These are phyloP conservation scores for Ectobius pallidus DNA, from an alignment of 2,888 invertebrate species.

Conservation along the genomic window DNA sequence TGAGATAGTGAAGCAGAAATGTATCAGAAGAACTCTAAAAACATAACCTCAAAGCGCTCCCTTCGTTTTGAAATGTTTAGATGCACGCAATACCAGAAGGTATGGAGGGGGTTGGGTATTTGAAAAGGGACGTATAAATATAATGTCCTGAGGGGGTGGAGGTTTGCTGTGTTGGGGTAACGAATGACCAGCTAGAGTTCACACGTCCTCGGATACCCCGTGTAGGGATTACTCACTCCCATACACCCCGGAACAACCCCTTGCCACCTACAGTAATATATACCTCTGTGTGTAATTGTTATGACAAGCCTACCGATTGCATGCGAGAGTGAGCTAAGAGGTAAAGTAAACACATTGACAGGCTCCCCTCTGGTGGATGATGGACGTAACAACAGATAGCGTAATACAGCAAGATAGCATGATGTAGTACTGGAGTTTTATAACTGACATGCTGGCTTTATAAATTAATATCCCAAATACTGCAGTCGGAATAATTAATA, in stretches of 20 bases:
- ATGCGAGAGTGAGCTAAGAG: too few species aligned
- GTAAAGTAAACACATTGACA: too few species aligned
- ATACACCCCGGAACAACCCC: background rate
- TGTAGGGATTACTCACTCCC: background rate
- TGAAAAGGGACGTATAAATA: constrained; percentile 6
- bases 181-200: constrained; percentile 13
- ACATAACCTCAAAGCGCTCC: too few species aligned
- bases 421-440: too few species aligned
- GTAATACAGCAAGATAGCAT: too few species aligned
- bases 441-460: too few species aligned
- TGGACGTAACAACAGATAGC: too few species aligned
- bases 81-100: too few species aligned
- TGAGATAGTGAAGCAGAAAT: background rate
- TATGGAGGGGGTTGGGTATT: background rate
- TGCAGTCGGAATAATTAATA: too few species aligned
- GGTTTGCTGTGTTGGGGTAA: background rate
- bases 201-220: constrained; percentile 9
- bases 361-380: too few species aligned
- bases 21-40: background rate
- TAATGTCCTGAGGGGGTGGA: background rate
- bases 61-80: background rate
- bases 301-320: background rate
- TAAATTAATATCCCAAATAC: too few species aligned
- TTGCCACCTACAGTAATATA: constrained; percentile 14
- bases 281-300: constrained; percentile 12